These are phyloP conservation scores for Apis florea DNA, from an alignment of 1,140 invertebrate genomes.

Conservation along the genomic window DNA sequence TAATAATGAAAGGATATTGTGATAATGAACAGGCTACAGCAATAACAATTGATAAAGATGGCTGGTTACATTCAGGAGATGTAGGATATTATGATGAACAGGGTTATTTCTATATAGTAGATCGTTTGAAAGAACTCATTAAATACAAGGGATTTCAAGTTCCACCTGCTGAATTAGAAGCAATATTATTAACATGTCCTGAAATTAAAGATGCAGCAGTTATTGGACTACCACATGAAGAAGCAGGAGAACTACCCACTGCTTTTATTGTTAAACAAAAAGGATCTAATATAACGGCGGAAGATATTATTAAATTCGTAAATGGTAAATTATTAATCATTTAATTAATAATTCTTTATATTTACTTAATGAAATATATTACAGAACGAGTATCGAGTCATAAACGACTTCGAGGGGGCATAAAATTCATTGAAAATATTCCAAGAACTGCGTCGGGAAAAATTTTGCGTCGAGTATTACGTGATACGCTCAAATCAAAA, in stretches of 20 bases:
- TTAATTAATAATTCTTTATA: not conserved
- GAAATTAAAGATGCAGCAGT: slow-evolving; percentile 86
- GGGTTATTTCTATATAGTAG: slow-evolving; percentile 84
- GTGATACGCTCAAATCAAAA: slow-evolving; percentile 70
- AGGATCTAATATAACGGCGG: slow-evolving; percentile 74
- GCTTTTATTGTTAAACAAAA: slow-evolving; percentile 85
- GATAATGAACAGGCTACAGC: slow-evolving; percentile 60
- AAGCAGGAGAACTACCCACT: slow-evolving; percentile 85
- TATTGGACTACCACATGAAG: slow-evolving; percentile 84
- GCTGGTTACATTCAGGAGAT: slow-evolving; percentile 88
- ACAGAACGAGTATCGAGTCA: slow-evolving; percentile 73
- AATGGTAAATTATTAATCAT: slow-evolving; percentile 67
- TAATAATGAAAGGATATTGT: slow-evolving; percentile 72
- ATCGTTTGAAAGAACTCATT: slow-evolving; percentile 89
- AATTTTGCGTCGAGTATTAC: slow-evolving; percentile 83
- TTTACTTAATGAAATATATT: slow-evolving; percentile 40
- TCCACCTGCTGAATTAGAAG: slow-evolving; percentile 81
- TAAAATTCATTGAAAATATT: slow-evolving; percentile 84
- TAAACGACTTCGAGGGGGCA: slow-evolving; percentile 83
- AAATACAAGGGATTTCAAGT: slow-evolving; percentile 86
- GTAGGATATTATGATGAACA: slow-evolving; percentile 86
- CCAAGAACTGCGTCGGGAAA: slow-evolving; percentile 86
- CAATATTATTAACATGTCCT: slow-evolving; percentile 84
- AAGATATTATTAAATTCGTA: slow-evolving; percentile 80
- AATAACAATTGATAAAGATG: slow-evolving; percentile 80